Evolutionary conservation across 2,113 vertebrate species (phyloP), one percentile per base, ranked within the genome.

Genomic region (Lucifuga dentata): DNA sequence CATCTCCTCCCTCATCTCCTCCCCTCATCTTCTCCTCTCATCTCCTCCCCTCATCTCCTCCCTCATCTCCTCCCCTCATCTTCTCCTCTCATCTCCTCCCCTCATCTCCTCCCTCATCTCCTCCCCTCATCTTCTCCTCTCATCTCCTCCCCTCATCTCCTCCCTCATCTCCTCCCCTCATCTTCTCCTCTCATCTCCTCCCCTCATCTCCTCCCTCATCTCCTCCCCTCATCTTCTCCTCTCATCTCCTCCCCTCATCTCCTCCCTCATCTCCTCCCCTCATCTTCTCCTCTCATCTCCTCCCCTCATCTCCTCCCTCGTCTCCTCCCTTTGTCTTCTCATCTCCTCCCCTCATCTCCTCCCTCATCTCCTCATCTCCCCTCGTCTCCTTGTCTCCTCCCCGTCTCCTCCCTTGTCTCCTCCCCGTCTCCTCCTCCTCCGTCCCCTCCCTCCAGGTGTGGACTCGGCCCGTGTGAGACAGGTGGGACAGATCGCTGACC

Each of bases 381-480:
- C 13, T 7, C n/a, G 11, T 11, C 4, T 8, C 20, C 32, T 5
- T 12, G 8, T n/a, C 2, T 24, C 45, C 9, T 39, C 48, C 2
- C 29, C 19, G 21, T 55, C 11, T 49, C 15, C 29, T 36, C 8
- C 45, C 10, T 45, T 40, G n/a, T n/a, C n/a, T 26, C 2, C 11
- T 12, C 15, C 21, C 15, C 2, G 26, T 19, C 41, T 15, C 16
- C 11, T 2, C 23, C 5, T 3, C n/a, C n/a, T n/a, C 29, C 19
- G 21, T 55, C 11, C 49, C 15, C 29, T 36, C 8, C 45, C 10
- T 45, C 11, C 80, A 99, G 98, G 98, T 38, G 85, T 99, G 91
- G 98, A 99, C 23, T 83, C 94, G 6, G 90, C 92, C 16, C 95
- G 96, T 10, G 92, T 98, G 73, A 94, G 95, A 70, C 97, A 98